A percentile compares a stretch with the other conserved stretches of the same genome.
phyloP scores from a whole-genome alignment of 64 coral and sea anemone genomes.

The Actinia equina region DNA sequence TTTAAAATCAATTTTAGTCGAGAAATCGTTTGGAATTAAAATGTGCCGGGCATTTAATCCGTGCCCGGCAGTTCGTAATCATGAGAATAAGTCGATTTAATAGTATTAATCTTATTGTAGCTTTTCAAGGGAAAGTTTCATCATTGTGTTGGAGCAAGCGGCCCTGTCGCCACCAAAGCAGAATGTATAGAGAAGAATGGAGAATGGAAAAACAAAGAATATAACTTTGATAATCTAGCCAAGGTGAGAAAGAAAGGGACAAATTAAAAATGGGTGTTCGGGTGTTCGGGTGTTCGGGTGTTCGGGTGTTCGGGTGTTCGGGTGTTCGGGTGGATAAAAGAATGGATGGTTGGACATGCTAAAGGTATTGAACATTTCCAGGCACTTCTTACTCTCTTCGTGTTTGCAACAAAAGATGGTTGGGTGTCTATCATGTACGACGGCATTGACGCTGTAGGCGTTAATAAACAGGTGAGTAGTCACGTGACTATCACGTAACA shows the following conservation, averaged over 20 bases:
- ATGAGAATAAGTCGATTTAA: too few relatives aligned
- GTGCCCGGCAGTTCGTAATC: too few relatives aligned
- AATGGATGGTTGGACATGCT: neutral
- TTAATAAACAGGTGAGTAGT: constrained; percentile 62
- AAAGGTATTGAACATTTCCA: neutral
- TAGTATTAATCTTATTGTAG: constrained; percentile 9
- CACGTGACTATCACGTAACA: neutral
- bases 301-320: too few relatives aligned
- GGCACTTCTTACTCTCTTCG: constrained; percentile 94
- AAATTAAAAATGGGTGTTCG: too few relatives aligned
- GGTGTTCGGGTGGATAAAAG: too few relatives aligned
- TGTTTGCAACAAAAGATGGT: constrained; percentile 96
- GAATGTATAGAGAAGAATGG: constrained; percentile 53
- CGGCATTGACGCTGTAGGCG: constrained; percentile 77
- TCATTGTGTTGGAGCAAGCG: constrained; percentile 55
- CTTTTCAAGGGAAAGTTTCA: constrained; percentile 99
- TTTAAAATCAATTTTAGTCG: too few relatives aligned
- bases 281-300: too few relatives aligned
- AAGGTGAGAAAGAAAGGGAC: constrained; percentile 39
- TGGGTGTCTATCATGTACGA: constrained; percentile 99
- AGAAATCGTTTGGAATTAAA: too few relatives aligned
- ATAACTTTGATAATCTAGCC: constrained; percentile 95
- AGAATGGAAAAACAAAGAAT: constrained; percentile 89
- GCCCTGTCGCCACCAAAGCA: constrained; percentile 34
- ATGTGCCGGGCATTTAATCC: too few relatives aligned